Evolutionary conservation across 2,888 invertebrate genomes (phyloP), one percentile per base, ranked within the genome.

Genomic region (Limnephilus marmoratus): DNA sequence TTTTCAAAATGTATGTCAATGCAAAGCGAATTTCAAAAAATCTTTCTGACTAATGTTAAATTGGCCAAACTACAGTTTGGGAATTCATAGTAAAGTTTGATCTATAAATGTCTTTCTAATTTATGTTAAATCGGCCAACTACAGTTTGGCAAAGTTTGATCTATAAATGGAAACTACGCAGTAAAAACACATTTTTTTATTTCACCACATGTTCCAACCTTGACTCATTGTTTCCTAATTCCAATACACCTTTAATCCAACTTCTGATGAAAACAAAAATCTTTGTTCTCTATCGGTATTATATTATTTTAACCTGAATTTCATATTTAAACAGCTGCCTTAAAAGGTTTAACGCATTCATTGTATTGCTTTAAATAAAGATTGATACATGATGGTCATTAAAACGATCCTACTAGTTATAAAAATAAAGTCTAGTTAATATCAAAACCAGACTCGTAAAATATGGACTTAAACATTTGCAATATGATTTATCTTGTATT

Each of bases 91-190:
- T 18, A 18, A 24, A 18, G 15, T 53, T 53, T 53, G 3, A 4
- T 53, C 18, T 68, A 18, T 7, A 68, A 68, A 24, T 18, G 18
- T 7, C 18, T 68, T 68, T 68, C 18, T 68, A 15, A 68, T 24
- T 4, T 5, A 68, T 18, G 18, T 18, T 18, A 18, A 68, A 68
- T 68, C 9, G 24, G 68, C 24, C 2, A 68, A 24, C 24, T n/a
- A 68, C 24, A 68, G 24, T 24, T 68, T 68, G 7, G n/a, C 24
- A 68, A 68, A n/a, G 68, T n/a, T 68, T 68, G 2, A 7, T 24
- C 68, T n/a, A 68, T 68, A 68, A 68, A 68, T 68, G 68, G 68
- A 68, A 68, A 68, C 68, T 68, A n/a, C 68, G 68, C 68, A 68
- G 68, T 68, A 68, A 68, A 24, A 68, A 24, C 49, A 49, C 9